A percentile compares a stretch with the other conserved stretches of the same genome.
Evolutionary conservation across 2,797 vertebrate species (phyloP).

Genomic region (Naso thynnoides): DNA sequence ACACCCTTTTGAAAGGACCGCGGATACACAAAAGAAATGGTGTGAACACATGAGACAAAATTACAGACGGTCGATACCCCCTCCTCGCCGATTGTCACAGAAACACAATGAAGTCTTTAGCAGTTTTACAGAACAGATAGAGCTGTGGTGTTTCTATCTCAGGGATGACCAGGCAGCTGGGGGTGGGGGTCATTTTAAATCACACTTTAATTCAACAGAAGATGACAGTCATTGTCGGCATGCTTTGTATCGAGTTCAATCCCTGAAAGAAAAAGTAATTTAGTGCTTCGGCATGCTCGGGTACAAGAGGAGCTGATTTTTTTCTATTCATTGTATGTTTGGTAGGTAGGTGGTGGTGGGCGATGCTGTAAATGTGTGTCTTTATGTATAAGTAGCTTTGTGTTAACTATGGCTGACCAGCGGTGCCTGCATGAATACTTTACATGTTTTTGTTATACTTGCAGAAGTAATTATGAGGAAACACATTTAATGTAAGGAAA

Average conservation of each 20-base stretch:
- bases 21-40: conserved; percentile 57
- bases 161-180: conserved; percentile 28
- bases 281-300: not conserved
- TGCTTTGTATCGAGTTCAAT: conserved; percentile 42
- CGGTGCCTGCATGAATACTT: not conserved
- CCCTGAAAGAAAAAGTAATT: conserved; percentile 55
- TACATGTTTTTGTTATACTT: not conserved
- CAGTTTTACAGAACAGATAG: conserved; percentile 34
- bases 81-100: conserved; percentile 44
- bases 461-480: not conserved
- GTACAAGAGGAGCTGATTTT: conserved; percentile 15
- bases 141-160: conserved; percentile 42
- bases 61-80: conserved; percentile 45
- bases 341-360: conserved; percentile 7
- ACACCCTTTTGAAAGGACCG: conserved; percentile 49
- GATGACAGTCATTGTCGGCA: conserved; percentile 65
- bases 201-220: conserved; percentile 55
- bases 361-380: not conserved
- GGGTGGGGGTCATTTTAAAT: conserved; percentile 59
- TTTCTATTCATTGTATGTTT: conserved; percentile 21
- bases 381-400: not conserved
- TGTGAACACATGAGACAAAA: conserved; percentile 52
- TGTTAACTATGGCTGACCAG: not conserved
- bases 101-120: conserved; percentile 61
- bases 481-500: not conserved